These are phyloP conservation scores for Tetraodon nigroviridis DNA, from an alignment of 2,113 vertebrate species.

Conservation along the genomic window DNA sequence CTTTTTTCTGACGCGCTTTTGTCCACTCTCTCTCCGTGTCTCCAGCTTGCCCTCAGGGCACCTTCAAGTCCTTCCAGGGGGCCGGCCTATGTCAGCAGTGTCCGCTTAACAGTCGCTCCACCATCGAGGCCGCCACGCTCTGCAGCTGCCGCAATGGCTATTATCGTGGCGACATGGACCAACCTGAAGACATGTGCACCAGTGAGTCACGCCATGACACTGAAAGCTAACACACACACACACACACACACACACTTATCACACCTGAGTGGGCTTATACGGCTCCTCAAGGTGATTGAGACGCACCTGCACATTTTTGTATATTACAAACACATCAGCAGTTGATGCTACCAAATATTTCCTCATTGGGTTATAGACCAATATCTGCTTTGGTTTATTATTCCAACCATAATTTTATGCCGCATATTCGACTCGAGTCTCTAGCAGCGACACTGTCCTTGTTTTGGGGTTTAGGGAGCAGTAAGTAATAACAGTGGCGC, in stretches of 20 bases:
- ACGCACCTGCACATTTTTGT: neutral
- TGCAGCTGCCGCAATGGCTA: slow-evolving; percentile 92
- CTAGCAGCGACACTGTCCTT: slow-evolving; percentile 27
- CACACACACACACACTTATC: neutral
- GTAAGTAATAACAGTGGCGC: slow-evolving; percentile 59
- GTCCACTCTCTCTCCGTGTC: neutral
- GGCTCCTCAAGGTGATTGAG: neutral
- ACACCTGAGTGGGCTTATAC: neutral
- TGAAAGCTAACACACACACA: slow-evolving; percentile 2
- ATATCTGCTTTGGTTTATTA: slow-evolving; percentile 41
- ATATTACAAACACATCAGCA: neutral
- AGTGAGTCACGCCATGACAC: slow-evolving; percentile 79
- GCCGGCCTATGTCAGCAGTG: slow-evolving; percentile 83
- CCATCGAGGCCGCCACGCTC: slow-evolving; percentile 83
- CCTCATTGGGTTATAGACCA: slow-evolving; percentile 43
- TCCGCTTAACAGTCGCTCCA: slow-evolving; percentile 90
- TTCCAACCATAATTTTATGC: slow-evolving; percentile 33
- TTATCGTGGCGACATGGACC: slow-evolving; percentile 90
- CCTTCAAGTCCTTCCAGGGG: slow-evolving; percentile 92
- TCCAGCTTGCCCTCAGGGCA: slow-evolving; percentile 90
- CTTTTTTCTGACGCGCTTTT: neutral
- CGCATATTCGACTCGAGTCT: slow-evolving; percentile 23
- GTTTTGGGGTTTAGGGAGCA: slow-evolving; percentile 56
- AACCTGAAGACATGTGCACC: slow-evolving; percentile 85
- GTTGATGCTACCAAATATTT: slow-evolving; percentile 15